A percentile compares a stretch with the other conserved stretches of the same genome.
These are phyloP conservation scores for Mimachlamys varia DNA, from an alignment of 2,888 invertebrate genomes.

Conservation along the genomic window DNA sequence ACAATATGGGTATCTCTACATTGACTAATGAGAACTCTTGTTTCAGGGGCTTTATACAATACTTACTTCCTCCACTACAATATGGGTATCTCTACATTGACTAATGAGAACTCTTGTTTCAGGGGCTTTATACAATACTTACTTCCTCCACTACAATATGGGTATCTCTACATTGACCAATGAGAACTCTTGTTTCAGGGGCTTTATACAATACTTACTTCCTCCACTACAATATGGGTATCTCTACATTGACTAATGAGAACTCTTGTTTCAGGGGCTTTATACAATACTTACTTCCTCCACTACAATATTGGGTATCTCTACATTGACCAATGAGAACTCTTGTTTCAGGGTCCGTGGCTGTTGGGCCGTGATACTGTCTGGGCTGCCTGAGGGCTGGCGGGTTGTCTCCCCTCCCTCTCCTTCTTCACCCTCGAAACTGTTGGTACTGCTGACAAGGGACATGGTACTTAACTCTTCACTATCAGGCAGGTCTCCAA, in stretches of 20 bases:
- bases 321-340: slow-evolving; percentile 89
- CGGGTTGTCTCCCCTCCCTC: slow-evolving; percentile 41
- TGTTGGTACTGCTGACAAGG: slow-evolving; percentile 54
- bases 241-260: too few species aligned
- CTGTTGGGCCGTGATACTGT: slow-evolving; percentile 62
- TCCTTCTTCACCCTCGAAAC: slow-evolving; percentile 44
- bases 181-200: not conserved
- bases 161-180: too few species aligned
- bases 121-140: too few species aligned
- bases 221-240: too few species aligned
- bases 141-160: too few species aligned
- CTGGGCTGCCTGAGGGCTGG: slow-evolving; percentile 51
- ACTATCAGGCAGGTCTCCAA: slow-evolving; percentile 54
- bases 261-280: not conserved
- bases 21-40: not conserved
- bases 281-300: slow-evolving; percentile 79
- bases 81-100: too few species aligned
- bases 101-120: not conserved
- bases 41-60: too few species aligned
- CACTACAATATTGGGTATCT: slow-evolving; percentile 88
- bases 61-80: too few species aligned
- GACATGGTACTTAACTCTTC: slow-evolving; percentile 47
- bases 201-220: too few species aligned
- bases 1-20: too few species aligned
- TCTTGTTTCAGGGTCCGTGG: slow-evolving; percentile 88